Percentiles rank a stretch among this genome's conserved stretches.
Conservation (phyloP, 2,888 invertebrate species). For the Camptogramma bilineatum region DNA sequence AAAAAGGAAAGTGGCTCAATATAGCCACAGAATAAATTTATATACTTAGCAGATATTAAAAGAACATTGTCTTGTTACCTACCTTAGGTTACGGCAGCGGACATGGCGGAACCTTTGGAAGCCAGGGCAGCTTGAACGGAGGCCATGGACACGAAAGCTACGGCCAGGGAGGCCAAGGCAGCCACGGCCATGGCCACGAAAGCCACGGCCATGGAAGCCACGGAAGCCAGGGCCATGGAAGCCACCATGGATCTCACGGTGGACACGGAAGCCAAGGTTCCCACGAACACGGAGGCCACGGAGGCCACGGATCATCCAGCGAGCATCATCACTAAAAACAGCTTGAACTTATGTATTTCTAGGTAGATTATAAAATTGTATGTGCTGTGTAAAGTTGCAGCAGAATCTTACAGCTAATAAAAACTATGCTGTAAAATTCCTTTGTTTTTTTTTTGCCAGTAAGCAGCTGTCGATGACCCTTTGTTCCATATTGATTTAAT, state of each 20-base stretch:
- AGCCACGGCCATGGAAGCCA: conserved; percentile 14
- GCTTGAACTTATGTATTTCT: background rate
- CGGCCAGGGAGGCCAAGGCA: background rate
- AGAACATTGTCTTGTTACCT: background rate
- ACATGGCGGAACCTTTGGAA: too few relatives aligned
- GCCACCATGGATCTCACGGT: background rate
- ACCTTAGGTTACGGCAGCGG: background rate
- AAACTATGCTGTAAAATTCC: conserved; percentile 6
- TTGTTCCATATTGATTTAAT: too few relatives aligned
- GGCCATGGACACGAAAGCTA: background rate
- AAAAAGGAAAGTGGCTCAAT: too few relatives aligned
- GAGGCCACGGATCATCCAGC: background rate
- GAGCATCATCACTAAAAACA: background rate
- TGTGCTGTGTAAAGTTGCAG: background rate
- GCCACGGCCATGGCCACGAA: background rate
- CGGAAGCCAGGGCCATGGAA: conserved; percentile 3
- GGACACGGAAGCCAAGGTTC: background rate
- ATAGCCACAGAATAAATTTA: too few relatives aligned
- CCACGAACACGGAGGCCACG: background rate
- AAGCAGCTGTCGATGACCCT: too few relatives aligned
- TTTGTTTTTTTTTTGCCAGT: conserved; percentile 10
- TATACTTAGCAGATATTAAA: too few relatives aligned
- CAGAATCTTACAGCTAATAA: conserved; percentile 1
- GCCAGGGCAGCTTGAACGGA: too few relatives aligned
- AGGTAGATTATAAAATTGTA: background rate